Base-by-base conservation (phyloP, 2,888 invertebrate species). In the Campoplex capitator region DNA sequence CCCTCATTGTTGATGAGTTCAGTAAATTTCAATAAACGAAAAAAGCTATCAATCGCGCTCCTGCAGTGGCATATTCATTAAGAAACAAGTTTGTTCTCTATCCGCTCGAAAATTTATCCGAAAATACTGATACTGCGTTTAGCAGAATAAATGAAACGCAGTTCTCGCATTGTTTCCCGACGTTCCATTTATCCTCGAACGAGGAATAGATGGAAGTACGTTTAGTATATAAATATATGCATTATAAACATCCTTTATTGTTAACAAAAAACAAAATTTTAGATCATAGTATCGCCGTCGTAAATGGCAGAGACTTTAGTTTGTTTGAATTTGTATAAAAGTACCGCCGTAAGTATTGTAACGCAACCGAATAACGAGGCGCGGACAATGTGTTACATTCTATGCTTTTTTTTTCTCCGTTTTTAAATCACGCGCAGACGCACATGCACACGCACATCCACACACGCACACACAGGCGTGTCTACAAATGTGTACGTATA, bases 201-300 rank as follows among this genome's bases (percentile, higher is more conserved):
- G 45, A 68, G 54, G 67, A 78, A 54, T 65, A 54, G 16, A 78
- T 38, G 48, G 13, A 35, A 74, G 77, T 70, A 80, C 28, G 67
- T 42, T 23, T 62, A 62, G 51, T 65, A 38, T 51, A 65, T 35
- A 48, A 32, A 65, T 48, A 51, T 83, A 56, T 86, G 91, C 92
- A 89, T 91, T 92, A 92, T 93, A 93, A 93, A 93, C 91, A 92
- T 92, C 76, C 91, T 93, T 93, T 93, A 92, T 92, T 93, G 84
- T 91, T 92, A 93, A 93, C 92, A 92, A 93, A 93, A 92, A 92
- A 92, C 89, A 90, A 91, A 91, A 92, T 89, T 89, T 62, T 91
- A 91, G 91, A 89, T 91, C 87, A 89, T 91, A 92, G 85, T 89
- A 90, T 90, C 88, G 89, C 89, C 88, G 88, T 88, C 89, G 90